phyloP scores from a whole-genome alignment of 2,113 vertebrate genomes.

The Prionailurus viverrinus region DNA sequence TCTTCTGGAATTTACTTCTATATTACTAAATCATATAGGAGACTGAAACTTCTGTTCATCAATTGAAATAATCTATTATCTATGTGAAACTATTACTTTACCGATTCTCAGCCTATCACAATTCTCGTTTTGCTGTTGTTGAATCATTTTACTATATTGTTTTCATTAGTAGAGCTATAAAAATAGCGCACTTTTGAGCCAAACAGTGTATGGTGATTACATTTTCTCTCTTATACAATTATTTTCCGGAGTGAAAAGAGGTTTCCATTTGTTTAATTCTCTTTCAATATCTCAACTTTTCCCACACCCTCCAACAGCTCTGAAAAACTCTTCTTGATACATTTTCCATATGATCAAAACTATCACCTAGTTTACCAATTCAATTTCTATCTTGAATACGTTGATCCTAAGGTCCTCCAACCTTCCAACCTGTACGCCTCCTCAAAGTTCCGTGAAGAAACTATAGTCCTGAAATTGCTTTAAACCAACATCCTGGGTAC shows the following conservation, averaged over 20 bases:
- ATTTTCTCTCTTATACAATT: background rate
- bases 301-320: background rate
- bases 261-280: constrained; percentile 14
- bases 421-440: background rate
- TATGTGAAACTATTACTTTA: background rate
- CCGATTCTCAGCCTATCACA: background rate
- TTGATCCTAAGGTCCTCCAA: background rate
- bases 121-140: background rate
- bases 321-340: background rate
- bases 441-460: background rate
- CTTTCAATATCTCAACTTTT: constrained; percentile 18
- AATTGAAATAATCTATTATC: background rate
- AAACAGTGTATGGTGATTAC: background rate
- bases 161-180: constrained; percentile 9
- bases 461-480: background rate
- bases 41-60: background rate
- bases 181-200: background rate
- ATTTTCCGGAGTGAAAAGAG: constrained; percentile 42
- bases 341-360: background rate
- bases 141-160: background rate
- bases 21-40: background rate
- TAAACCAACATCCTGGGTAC: background rate
- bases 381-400: background rate
- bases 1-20: background rate
- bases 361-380: background rate